phyloP scores from a whole-genome alignment of 2,888 invertebrate species.

The Plutella xylostella region DNA sequence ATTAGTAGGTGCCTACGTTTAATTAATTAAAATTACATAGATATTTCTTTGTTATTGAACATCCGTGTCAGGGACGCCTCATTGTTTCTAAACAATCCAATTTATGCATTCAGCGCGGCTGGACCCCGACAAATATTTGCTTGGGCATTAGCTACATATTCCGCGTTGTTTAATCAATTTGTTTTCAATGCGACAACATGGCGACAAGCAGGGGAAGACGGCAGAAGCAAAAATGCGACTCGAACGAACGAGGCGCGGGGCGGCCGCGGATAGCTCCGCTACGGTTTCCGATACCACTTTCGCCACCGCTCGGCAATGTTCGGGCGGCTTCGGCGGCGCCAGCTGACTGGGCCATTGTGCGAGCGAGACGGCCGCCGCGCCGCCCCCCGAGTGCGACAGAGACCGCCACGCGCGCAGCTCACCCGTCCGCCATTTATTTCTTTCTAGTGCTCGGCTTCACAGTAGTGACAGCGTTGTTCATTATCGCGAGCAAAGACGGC shows the following conservation, averaged over 20 bases:
- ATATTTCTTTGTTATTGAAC: too few relatives aligned
- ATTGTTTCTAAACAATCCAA: not conserved
- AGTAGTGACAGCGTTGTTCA: constrained; percentile 59
- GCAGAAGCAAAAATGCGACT: too few relatives aligned
- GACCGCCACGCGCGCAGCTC: constrained; percentile 44
- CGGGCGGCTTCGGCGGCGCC: constrained; percentile 54
- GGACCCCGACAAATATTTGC: too few relatives aligned
- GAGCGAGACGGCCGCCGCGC: constrained; percentile 33
- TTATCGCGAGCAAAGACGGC: constrained; percentile 27
- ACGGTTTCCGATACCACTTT: constrained; percentile 48
- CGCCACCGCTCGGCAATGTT: constrained; percentile 48
- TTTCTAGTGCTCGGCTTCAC: constrained; percentile 55
- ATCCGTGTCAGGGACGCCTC: not conserved
- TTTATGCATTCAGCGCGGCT: too few relatives aligned
- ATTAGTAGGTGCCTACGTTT: too few relatives aligned
- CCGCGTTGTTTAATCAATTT: too few relatives aligned
- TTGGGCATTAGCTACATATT: too few relatives aligned
- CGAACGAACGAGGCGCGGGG: too few relatives aligned
- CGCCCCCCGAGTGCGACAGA: constrained; percentile 21
- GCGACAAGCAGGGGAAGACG: too few relatives aligned
- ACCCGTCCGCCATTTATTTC: constrained; percentile 57
- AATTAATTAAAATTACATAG: too few relatives aligned
- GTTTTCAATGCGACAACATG: constrained; percentile 3
- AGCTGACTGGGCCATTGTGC: constrained; percentile 55
- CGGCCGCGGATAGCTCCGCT: too few relatives aligned